Evolutionary conservation across 1,140 invertebrate species (phyloP).

Genomic region (Ganaspis sp.): DNA sequence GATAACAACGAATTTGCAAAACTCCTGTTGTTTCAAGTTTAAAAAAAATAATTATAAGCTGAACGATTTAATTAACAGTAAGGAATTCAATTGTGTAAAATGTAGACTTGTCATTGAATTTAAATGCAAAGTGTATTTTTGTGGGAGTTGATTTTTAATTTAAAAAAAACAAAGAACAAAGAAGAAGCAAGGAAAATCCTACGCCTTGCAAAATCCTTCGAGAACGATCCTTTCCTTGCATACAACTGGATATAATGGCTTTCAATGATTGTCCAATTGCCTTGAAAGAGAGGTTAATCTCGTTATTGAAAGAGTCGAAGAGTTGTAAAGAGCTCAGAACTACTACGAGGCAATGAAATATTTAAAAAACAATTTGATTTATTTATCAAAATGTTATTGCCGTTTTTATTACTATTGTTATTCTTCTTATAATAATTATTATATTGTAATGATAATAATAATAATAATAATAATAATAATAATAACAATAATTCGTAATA

Average conservation of each 20-base stretch:
- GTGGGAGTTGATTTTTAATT: background rate
- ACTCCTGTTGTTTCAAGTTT: too few species aligned
- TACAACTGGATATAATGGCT: background rate
- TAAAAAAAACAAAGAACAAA: background rate
- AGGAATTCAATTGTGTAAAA: too few species aligned
- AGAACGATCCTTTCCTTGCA: background rate
- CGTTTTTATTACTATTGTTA: too few species aligned
- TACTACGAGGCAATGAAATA: background rate
- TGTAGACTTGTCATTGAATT: background rate
- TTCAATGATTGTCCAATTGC: constrained; percentile 19
- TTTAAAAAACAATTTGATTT: background rate
- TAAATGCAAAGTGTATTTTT: background rate
- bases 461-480: too few species aligned
- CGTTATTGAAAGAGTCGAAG: background rate
- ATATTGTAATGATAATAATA: too few species aligned
- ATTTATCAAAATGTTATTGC: too few species aligned
- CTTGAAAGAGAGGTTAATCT: constrained; percentile 20
- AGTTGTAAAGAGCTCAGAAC: background rate
- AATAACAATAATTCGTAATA: too few species aligned
- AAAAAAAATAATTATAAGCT: too few species aligned
- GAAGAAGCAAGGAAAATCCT: background rate
- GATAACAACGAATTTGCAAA: too few species aligned
- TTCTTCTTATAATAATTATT: too few species aligned
- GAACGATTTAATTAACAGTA: too few species aligned
- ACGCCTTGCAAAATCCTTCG: background rate